A percentile compares a stretch with the other conserved stretches of the same genome.
Conservation (phyloP, 2,113 vertebrate species). For the human (Homo sapiens) region GRCh38 chr5:14773501-14774000, state of each 20-base stretch:
- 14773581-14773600: not conserved
- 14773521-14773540: not conserved
- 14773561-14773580: not conserved
- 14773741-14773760: not conserved
- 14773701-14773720: not conserved
- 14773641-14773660: not conserved
- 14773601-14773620: not conserved
- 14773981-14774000: not conserved
- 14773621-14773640: not conserved
- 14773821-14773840: not conserved
- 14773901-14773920: not conserved
- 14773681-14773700: accelerated
- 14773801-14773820: not conserved
- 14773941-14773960: not conserved
- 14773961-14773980: not conserved
- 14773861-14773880: not conserved
- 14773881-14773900: not conserved
- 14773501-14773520: not conserved
- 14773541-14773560: not conserved
- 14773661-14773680: not conserved
- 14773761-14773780: not conserved
- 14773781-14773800: too few relatives aligned
- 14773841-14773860: not conserved
- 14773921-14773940: not conserved
- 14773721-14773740: not conserved